These are phyloP conservation scores for Girardinichthys multiradiatus DNA, from an alignment of 2,113 vertebrate species.

Conservation along the genomic window DNA sequence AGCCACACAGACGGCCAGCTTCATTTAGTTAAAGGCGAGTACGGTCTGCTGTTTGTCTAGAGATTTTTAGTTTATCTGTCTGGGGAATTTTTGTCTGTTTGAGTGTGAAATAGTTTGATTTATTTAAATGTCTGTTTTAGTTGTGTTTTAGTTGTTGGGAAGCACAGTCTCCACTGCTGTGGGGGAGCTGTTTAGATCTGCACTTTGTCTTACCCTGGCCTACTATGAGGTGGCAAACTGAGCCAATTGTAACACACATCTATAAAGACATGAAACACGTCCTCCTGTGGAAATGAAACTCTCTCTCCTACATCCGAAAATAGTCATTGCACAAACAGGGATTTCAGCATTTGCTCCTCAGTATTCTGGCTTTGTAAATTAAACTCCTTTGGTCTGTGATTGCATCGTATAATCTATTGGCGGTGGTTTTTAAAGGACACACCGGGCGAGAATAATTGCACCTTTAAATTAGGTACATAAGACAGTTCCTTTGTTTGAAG, in stretches of 20 bases:
- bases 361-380: conserved; percentile 46
- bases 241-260: conserved; percentile 59
- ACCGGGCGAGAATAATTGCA: conserved; percentile 53
- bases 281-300: conserved; percentile 26
- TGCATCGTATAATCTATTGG: conserved; percentile 63
- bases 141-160: conserved; percentile 38
- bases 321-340: background rate
- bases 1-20: conserved; percentile 26
- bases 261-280: conserved; percentile 51
- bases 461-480: conserved; percentile 49
- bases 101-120: conserved; percentile 33
- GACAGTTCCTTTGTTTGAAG: conserved; percentile 53
- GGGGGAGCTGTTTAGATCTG: conserved; percentile 50
- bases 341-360: conserved; percentile 43
- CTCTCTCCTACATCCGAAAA: background rate
- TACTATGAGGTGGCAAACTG: conserved; percentile 48
- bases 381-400: conserved; percentile 61
- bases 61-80: conserved; percentile 20
- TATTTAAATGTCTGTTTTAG: conserved; percentile 25
- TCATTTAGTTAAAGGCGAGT: conserved; percentile 5
- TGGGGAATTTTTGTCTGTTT: conserved; percentile 24
- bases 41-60: background rate
- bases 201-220: conserved; percentile 68
- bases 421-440: conserved; percentile 44
- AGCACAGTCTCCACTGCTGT: conserved; percentile 27